phyloP scores from a whole-genome alignment of 2,113 vertebrate genomes.

The Hyperopisus bebe region DNA sequence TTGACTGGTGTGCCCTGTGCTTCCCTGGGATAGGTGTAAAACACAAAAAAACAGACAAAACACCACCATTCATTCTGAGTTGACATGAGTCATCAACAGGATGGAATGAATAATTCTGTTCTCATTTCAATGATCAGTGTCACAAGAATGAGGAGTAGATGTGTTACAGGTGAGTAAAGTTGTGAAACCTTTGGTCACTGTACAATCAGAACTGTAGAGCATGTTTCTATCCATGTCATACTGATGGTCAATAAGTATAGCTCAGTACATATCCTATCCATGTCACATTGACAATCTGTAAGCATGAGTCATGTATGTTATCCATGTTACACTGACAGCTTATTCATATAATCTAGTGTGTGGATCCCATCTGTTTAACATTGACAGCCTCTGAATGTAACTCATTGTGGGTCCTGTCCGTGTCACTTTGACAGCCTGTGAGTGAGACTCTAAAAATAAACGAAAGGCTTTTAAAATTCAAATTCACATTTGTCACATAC shows the following conservation, averaged over 20 bases:
- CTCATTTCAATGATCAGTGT: background rate
- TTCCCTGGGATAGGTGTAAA: background rate
- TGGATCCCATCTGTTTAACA: background rate
- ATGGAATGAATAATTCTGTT: background rate
- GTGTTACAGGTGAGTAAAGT: background rate
- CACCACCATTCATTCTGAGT: background rate
- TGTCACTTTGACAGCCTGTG: background rate
- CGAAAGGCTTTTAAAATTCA: background rate
- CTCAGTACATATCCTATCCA: background rate
- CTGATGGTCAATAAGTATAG: background rate
- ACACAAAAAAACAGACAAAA: background rate
- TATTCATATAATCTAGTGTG: background rate
- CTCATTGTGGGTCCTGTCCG: background rate
- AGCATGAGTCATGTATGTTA: background rate
- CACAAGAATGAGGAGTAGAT: background rate
- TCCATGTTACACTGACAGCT: background rate
- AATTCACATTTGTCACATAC: background rate
- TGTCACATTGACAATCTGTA: background rate
- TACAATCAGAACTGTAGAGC: background rate
- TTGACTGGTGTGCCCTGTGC: background rate
- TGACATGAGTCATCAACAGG: background rate
- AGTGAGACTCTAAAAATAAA: background rate
- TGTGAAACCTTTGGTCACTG: background rate
- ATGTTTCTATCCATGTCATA: background rate
- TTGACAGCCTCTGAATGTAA: background rate